Evolutionary conservation across 2,888 invertebrate genomes (phyloP).

Genomic region (Agrochola lota): DNA sequence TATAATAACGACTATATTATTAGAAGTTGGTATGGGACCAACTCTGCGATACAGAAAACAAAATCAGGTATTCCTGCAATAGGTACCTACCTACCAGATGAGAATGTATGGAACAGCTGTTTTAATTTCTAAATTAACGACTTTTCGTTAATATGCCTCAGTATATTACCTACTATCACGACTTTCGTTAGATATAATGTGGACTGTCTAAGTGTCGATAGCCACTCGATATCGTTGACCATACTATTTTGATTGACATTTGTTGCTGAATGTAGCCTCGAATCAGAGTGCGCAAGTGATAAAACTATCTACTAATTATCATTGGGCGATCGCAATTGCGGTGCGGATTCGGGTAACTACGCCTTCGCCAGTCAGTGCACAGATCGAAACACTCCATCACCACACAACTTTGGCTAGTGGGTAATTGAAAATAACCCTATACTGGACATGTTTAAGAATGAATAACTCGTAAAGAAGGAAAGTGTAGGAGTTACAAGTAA

Average conservation of each 20-base stretch:
- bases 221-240: not conserved
- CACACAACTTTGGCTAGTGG: not conserved
- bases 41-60: too few species aligned
- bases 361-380: too few species aligned
- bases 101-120: too few species aligned
- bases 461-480: slow-evolving; percentile 10
- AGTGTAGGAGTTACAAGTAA: not conserved
- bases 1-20: too few species aligned
- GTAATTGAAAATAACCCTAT: slow-evolving; percentile 25
- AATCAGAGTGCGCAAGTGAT: not conserved
- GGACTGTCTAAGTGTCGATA: too few species aligned
- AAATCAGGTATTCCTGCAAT: too few species aligned
- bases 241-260: slow-evolving; percentile 1
- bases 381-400: not conserved
- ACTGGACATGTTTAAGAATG: slow-evolving; percentile 9
- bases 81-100: not conserved
- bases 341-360: not conserved
- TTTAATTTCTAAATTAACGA: too few species aligned
- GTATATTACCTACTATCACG: too few species aligned
- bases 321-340: not conserved
- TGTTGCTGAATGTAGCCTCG: not conserved
- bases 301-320: not conserved
- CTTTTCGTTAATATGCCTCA: too few species aligned
- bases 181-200: not conserved
- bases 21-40: too few species aligned